Conservation (phyloP, 1,140 invertebrate species). For the Trichogramma pretiosum region DNA sequence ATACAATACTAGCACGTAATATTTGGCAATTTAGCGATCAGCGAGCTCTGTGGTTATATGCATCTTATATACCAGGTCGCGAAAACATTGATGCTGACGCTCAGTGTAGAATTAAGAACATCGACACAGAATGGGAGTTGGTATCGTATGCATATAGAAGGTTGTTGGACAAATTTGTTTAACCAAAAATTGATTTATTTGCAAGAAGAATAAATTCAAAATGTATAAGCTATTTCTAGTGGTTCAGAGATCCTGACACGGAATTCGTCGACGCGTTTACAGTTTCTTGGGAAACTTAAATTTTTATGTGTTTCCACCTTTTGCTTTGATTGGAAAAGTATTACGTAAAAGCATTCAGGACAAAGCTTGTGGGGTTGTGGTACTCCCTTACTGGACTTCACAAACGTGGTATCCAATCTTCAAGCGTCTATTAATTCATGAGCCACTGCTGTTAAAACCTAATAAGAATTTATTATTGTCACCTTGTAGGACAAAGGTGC, state of each 20-base stretch:
- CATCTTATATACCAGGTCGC: conserved; percentile 15
- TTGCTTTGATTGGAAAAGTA: conserved; percentile 20
- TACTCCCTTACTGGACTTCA: conserved; percentile 29
- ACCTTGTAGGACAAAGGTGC: conserved; percentile 4
- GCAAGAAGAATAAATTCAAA: conserved; percentile 24
- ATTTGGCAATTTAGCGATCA: conserved; percentile 19
- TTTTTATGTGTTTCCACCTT: conserved; percentile 28
- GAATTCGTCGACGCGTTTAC: conserved; percentile 26
- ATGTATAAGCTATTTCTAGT: conserved; percentile 24
- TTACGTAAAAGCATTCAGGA: conserved; percentile 26
- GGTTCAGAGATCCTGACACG: conserved; percentile 24
- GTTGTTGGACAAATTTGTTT: conserved; percentile 17
- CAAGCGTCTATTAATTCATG: conserved; percentile 5
- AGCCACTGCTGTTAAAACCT: conserved; percentile 14
- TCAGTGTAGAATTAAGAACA: conserved; percentile 17
- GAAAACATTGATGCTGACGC: conserved; percentile 22
- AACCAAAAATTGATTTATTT: conserved; percentile 22
- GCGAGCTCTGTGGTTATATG: conserved; percentile 14
- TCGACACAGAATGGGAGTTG: conserved; percentile 16
- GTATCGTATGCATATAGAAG: conserved; percentile 6
- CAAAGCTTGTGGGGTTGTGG: conserved; percentile 21
- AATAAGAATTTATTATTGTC: conserved; percentile 13
- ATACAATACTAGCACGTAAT: conserved; percentile 9
- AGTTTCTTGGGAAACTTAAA: conserved; percentile 19
- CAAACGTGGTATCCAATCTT: conserved; percentile 29